Percentiles rank a stretch among this genome's conserved stretches.
Conservation (phyloP, 2,888 invertebrate genomes). For the Anoplius nigerrimus region DNA sequence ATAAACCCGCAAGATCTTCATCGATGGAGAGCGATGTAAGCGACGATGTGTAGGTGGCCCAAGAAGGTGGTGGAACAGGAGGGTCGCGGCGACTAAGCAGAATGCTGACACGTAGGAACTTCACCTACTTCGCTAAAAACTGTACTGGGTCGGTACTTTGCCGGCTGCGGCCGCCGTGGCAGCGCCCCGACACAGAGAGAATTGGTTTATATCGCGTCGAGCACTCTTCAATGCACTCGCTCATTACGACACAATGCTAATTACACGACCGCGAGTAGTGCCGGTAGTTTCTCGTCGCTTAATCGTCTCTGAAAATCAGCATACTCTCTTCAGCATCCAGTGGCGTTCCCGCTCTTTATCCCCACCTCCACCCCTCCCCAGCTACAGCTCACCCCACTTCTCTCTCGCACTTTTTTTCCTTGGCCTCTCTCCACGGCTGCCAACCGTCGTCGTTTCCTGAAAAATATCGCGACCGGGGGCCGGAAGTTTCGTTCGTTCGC, state of each 20-base stretch:
- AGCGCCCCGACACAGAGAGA: constrained; percentile 11
- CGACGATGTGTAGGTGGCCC: no score
- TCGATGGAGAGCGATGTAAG: no score
- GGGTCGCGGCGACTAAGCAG: no score
- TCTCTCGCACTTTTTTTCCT: neutral
- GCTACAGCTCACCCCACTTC: no score
- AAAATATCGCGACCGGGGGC: no score
- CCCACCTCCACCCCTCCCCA: no score
- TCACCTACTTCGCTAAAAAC: no score
- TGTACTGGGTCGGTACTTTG: no score
- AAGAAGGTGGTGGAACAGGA: no score
- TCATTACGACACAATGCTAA: constrained; percentile 41
- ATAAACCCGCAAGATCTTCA: no score
- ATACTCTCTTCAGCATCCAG: neutral
- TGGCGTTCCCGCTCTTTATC: constrained; percentile 2
- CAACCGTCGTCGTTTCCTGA: neutral
- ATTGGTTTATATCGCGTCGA: constrained; percentile 35
- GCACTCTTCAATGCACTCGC: constrained; percentile 32
- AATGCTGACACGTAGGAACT: no score
- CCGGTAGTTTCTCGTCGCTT: constrained; percentile 38
- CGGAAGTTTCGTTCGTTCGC: no score
- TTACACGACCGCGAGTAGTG: constrained; percentile 31
- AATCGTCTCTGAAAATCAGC: constrained; percentile 39
- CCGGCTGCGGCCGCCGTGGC: constrained; percentile 16
- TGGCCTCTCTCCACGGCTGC: neutral